Conservation (phyloP, 2,797 vertebrate genomes). For the Huso huso region DNA sequence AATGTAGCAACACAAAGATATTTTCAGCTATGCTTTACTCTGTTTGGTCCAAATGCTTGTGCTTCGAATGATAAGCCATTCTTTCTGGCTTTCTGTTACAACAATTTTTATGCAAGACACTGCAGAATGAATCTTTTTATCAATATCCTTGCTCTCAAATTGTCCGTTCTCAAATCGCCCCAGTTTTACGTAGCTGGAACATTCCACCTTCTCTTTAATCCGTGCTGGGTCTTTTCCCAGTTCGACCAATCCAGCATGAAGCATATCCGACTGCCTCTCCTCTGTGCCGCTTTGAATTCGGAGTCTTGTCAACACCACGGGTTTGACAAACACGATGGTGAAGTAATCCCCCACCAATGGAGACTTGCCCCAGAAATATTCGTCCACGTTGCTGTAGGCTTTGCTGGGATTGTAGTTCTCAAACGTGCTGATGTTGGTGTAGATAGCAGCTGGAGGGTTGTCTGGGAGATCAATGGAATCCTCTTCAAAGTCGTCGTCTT, state of each 20-base stretch:
- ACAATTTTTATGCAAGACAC: constrained; percentile 65
- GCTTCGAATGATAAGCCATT: constrained; percentile 66
- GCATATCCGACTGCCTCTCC: constrained; percentile 35
- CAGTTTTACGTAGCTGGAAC: constrained; percentile 45
- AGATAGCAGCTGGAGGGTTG: constrained; percentile 54
- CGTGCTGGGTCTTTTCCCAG: constrained; percentile 39
- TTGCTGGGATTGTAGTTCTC: constrained; percentile 46
- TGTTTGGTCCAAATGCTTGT: constrained; percentile 55
- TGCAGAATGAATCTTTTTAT: not conserved
- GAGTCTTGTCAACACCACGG: constrained; percentile 41
- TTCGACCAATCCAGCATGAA: constrained; percentile 59
- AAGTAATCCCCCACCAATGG: constrained; percentile 50
- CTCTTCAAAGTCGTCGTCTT: constrained; percentile 56
- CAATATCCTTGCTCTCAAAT: constrained; percentile 39
- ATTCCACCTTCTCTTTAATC: constrained; percentile 14
- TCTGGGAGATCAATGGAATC: constrained; percentile 22
- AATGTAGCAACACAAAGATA: too few relatives aligned
- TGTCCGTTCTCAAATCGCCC: constrained; percentile 58
- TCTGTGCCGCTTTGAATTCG: constrained; percentile 55
- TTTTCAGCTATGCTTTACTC: too few relatives aligned
- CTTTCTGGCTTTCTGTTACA: constrained; percentile 51
- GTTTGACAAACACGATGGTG: constrained; percentile 50
- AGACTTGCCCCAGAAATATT: constrained; percentile 69
- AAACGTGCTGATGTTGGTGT: constrained; percentile 50
- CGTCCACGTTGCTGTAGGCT: constrained; percentile 54